A percentile compares a stretch with the other conserved stretches of the same genome.
Evolutionary conservation across 2,113 vertebrate genomes (phyloP).

Genomic region (Pagrus major): DNA sequence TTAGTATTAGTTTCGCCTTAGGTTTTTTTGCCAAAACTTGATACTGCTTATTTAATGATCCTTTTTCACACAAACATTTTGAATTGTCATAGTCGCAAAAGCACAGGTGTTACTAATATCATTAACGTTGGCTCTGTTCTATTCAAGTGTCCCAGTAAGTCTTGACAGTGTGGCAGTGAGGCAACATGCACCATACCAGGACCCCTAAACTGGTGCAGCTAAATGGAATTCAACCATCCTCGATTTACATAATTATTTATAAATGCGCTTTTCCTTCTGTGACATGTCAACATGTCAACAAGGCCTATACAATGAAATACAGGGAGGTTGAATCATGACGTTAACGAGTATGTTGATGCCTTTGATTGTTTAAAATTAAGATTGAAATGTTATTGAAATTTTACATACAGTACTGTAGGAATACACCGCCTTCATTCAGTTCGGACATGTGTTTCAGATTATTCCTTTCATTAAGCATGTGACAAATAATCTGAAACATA

Average conservation of each 20-base stretch:
- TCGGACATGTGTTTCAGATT: constrained; percentile 37
- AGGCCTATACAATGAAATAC: not conserved
- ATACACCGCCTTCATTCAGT: not conserved
- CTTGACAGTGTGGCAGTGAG: not conserved
- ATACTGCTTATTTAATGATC: not conserved
- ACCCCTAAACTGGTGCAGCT: not conserved
- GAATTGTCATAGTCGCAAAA: not conserved
- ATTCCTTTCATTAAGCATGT: constrained; percentile 23
- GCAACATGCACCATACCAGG: not conserved
- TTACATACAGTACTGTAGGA: not conserved
- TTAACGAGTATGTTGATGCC: not conserved
- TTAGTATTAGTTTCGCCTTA: not conserved
- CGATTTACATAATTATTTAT: not conserved
- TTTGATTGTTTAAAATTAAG: not conserved
- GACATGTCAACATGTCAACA: too few species aligned
- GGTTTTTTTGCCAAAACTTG: not conserved
- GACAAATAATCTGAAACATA: constrained; percentile 41
- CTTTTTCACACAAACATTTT: not conserved
- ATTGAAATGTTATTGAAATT: constrained; percentile 23
- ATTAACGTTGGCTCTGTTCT: not conserved
- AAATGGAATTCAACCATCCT: not conserved
- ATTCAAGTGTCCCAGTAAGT: not conserved
- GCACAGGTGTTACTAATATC: not conserved
- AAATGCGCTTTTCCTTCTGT: not conserved
- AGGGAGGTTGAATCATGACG: too few species aligned